Base-by-base conservation (phyloP, 2,113 vertebrate species). In the Hypocryptadius cinnamomeus region DNA sequence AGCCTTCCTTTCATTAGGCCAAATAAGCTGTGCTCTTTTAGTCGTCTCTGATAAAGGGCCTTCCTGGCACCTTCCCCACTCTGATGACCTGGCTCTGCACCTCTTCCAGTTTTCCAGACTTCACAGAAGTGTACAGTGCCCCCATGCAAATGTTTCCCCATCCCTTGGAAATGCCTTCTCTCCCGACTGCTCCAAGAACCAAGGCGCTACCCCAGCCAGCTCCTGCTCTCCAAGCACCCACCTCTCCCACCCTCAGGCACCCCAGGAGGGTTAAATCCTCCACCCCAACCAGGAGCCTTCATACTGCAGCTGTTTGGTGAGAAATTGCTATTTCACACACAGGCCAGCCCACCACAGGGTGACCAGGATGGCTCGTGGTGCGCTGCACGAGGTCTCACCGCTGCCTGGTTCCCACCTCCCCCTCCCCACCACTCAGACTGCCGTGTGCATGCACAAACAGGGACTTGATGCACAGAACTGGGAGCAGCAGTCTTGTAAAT, bases 401-500 rank as follows among this genome's bases (percentile, higher is more conserved):
- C 47, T 3, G 42, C 27, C 57, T 6, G 0, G 3, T 15, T 15
- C n/a, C 17, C 0, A 8, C n/a, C 54, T 74, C 65, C 85, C 60
- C 37, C 35, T 85, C 79, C 72, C 63, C 16, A 24, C 10, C 0
- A 1, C 66, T 37, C 1, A 2, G 3, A 2, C 37, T 25, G 56
- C 64, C 13, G 2, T 3, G n/a, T 47, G 65, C 50, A 22, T 9
- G 45, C 86, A 79, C 74, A 53, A 65, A 83, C 45, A 79, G 87
- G 15, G 5, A 13, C 78, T 14, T 1, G 50, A 16, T 18, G 88
- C 87, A 48, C 2, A 1, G 33, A 91, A 87, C 54, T 8, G 7
- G 40, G 47, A 92, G 73, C 95, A 73, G 86, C 39, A 66, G 60
- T 45, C 51, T 56, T 45, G 71, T 96, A 93, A 97, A 95, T 92